These are phyloP conservation scores for Macropus fuliginosus DNA, from an alignment of 2,797 vertebrate species.

Conservation along the genomic window DNA sequence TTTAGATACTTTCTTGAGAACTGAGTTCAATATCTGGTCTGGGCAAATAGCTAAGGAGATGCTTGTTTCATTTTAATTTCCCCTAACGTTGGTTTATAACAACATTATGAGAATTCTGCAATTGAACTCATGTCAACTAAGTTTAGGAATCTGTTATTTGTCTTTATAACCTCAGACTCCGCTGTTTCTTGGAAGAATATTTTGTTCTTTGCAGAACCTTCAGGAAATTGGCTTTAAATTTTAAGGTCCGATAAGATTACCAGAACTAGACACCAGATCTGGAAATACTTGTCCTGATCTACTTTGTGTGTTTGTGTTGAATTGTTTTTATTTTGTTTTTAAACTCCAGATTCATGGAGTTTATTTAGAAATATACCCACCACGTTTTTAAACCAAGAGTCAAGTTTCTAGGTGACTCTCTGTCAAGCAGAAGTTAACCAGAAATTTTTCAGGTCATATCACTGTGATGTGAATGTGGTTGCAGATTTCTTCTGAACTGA, in stretches of 20 bases:
- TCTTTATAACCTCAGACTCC: neutral
- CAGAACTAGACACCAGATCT: neutral
- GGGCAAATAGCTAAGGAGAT: neutral
- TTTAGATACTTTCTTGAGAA: neutral
- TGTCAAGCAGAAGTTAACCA: neutral
- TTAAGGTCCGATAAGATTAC: neutral
- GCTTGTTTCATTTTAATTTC: neutral
- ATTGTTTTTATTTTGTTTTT: neutral
- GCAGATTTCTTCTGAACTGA: neutral
- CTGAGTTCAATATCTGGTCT: neutral
- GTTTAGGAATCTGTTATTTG: neutral
- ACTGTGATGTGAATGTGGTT: neutral
- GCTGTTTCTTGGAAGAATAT: neutral
- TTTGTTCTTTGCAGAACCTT: constrained; percentile 12
- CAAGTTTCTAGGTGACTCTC: neutral
- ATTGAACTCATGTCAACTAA: neutral
- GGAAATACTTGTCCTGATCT: neutral
- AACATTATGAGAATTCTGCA: neutral
- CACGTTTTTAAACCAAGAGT: neutral
- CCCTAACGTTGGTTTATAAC: neutral
- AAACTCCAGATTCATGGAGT: neutral
- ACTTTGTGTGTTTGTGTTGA: neutral
- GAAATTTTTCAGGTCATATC: neutral
- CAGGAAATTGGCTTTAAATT: constrained; percentile 14
- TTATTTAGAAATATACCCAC: neutral